Evolutionary conservation across 1,140 invertebrate species (phyloP), one percentile per base, ranked within the genome.

Genomic region (Dreissena polymorpha): DNA sequence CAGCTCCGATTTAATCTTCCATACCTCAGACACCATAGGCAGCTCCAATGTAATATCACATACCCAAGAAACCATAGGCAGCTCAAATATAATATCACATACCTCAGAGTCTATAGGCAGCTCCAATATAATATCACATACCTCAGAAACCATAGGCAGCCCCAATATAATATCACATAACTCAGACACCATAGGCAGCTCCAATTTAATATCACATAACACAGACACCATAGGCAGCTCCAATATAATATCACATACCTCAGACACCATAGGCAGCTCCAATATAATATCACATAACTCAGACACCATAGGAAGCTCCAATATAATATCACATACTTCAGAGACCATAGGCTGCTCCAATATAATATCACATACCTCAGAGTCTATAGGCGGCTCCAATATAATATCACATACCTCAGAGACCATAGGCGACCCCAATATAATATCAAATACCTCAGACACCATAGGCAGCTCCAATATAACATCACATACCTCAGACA

Each of bases 281-380:
- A n/a, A n/a, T n/a, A n/a, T 39, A 39, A 39, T 39, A 39, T 39
- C 39, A 39, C 79, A 72, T 85, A 90, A 88, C 82, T 86, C 82
- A 63, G 89, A 89, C 51, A 88, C 86, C 84, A 87, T 89, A 6
- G 88, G 82, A 2, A 91, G 67, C 0, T 90, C 91, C n/a, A n/a
- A n/a, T n/a, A n/a, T 39, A 39, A 39, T 39, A 39, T 39, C 39
- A 39, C 79, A 72, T 85, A 90, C 89, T 79, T 86, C 82, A 63
- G 89, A 89, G 53, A 88, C 86, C 84, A 87, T 89, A 6, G 88
- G 82, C 3, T 91, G 67, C 0, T 90, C 91, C n/a, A n/a, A n/a
- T n/a, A n/a, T 39, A 39, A 39, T 39, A 39, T 39, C 39, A 39
- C 79, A 72, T 85, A 90, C 89, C 82, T 86, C 82, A 63, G 89